Evolutionary conservation across 2,797 vertebrate species (phyloP).

Genomic region (Cyclopterus lumpus): DNA sequence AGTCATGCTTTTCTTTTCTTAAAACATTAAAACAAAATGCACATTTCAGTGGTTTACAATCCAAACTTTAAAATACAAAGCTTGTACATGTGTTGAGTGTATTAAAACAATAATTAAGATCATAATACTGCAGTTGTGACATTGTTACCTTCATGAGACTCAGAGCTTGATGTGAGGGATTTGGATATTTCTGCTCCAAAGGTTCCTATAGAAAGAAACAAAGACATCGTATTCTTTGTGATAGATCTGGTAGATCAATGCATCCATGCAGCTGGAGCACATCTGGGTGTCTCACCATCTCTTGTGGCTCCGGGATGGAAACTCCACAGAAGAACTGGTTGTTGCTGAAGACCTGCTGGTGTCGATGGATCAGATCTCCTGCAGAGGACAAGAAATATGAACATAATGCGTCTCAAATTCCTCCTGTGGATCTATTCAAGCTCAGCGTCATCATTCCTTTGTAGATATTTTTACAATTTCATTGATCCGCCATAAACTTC

Average conservation of each 20-base stretch:
- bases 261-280: background rate
- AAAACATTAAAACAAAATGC: background rate
- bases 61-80: background rate
- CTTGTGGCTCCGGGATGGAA: slow-evolving; percentile 92
- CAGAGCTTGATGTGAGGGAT: slow-evolving; percentile 87
- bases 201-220: slow-evolving; percentile 84
- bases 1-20: background rate
- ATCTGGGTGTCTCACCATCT: slow-evolving; percentile 84
- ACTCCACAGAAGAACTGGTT: slow-evolving; percentile 97
- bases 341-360: slow-evolving; percentile 95
- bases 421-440: background rate
- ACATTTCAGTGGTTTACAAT: background rate
- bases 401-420: background rate
- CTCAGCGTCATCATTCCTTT: background rate
- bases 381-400: slow-evolving; percentile 18
- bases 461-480: background rate
- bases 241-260: too few relatives aligned
- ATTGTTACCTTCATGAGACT: slow-evolving; percentile 91
- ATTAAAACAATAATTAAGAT: background rate
- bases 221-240: background rate
- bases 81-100: background rate
- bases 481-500: background rate
- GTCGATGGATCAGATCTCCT: slow-evolving; percentile 95
- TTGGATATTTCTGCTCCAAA: slow-evolving; percentile 91
- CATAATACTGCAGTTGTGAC: background rate